phyloP scores from a whole-genome alignment of 2,888 invertebrate species.

The Idaea straminata region DNA sequence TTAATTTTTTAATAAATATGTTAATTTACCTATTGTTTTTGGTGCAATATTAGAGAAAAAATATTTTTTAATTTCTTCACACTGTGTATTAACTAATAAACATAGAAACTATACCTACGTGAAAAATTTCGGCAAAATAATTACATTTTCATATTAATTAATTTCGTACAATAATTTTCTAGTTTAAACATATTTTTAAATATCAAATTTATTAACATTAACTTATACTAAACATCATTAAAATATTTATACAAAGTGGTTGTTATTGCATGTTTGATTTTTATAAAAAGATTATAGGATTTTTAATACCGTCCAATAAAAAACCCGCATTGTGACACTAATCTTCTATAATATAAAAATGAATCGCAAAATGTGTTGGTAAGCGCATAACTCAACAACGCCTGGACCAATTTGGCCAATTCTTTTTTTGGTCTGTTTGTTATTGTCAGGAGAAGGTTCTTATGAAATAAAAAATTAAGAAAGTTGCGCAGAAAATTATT shows the following conservation, averaged over 20 bases:
- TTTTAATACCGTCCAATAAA: not conserved
- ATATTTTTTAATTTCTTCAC: not conserved
- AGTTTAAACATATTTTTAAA: constrained; percentile 28
- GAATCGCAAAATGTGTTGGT: too few species aligned
- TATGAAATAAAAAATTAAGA: too few species aligned
- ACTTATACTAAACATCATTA: constrained; percentile 35
- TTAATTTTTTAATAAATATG: too few species aligned
- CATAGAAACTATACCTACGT: constrained; percentile 42
- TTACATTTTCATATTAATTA: not conserved
- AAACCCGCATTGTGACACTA: not conserved
- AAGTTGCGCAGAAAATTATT: too few species aligned
- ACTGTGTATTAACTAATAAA: not conserved
- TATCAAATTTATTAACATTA: constrained; percentile 33
- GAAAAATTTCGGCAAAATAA: constrained; percentile 32
- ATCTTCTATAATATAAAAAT: not conserved
- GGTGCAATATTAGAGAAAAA: too few species aligned
- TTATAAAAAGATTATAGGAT: not conserved
- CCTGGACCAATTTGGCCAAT: too few species aligned
- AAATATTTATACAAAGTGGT: constrained; percentile 9
- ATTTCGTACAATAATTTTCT: constrained; percentile 4
- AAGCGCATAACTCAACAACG: too few species aligned
- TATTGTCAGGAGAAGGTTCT: too few species aligned
- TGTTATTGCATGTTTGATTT: not conserved
- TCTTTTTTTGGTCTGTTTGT: too few species aligned
- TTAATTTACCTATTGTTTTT: too few species aligned